A percentile compares a stretch with the other conserved stretches of the same genome.
Evolutionary conservation across 2,113 vertebrate genomes (phyloP).

Genomic region (Oxyura jamaicensis): DNA sequence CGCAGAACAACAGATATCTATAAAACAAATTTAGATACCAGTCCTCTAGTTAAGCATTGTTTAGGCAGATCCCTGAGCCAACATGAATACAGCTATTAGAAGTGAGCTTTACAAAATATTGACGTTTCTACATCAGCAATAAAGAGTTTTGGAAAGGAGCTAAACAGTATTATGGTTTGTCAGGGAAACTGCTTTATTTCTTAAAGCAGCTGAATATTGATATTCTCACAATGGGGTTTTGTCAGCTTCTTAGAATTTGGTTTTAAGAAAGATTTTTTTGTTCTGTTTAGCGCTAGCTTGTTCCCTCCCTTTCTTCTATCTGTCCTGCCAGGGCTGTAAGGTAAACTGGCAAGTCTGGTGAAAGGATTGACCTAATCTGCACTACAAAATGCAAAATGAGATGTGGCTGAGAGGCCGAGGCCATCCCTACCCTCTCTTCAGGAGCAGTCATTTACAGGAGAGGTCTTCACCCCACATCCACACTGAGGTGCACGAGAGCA

Average conservation of each 20-base stretch:
- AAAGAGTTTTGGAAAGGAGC: conserved; percentile 26
- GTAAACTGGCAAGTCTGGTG: neutral
- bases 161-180: neutral
- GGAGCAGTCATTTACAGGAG: neutral
- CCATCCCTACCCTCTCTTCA: accelerated
- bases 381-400: neutral
- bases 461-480: neutral
- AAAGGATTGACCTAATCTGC: neutral
- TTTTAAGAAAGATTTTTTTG: neutral
- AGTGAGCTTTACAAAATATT: conserved; percentile 45
- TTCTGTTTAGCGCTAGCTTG: neutral
- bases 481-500: neutral
- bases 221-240: neutral
- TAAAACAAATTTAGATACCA: conserved; percentile 4
- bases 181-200: conserved; percentile 25
- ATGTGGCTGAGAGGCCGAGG: neutral
- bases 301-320: neutral
- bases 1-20: neutral
- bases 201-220: conserved; percentile 13
- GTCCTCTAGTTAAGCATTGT: conserved; percentile 10
- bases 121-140: neutral
- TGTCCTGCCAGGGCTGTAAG: neutral
- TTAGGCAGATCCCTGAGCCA: conserved; percentile 32
- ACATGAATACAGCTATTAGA: conserved; percentile 18
- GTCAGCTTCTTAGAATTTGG: neutral